A percentile compares a stretch with the other conserved stretches of the same genome.
Evolutionary conservation across 2,797 vertebrate genomes (phyloP).

Genomic region (Platyrinchus mystaceus): DNA sequence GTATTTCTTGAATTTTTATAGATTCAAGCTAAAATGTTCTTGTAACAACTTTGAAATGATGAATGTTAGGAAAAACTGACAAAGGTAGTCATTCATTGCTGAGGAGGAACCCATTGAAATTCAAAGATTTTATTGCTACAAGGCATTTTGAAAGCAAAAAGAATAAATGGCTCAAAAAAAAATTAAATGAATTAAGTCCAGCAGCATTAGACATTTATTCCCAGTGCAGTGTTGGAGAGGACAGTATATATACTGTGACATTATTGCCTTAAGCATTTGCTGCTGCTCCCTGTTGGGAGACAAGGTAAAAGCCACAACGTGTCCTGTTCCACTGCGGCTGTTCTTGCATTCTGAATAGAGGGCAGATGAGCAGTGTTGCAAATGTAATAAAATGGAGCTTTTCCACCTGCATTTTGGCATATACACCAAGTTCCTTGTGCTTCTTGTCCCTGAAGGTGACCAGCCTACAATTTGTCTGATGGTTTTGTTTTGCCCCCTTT

Average conservation of each 20-base stretch:
- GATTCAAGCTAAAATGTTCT: neutral
- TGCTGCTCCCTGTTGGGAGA: neutral
- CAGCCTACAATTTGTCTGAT: neutral
- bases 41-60: neutral
- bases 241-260: fast-evolving
- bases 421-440: neutral
- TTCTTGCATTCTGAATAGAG: neutral
- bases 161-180: neutral
- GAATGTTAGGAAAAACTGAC: neutral
- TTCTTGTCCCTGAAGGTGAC: neutral
- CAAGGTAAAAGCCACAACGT: neutral
- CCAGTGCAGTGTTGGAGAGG: neutral
- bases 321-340: neutral
- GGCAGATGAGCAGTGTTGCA: neutral
- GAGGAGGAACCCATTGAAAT: neutral
- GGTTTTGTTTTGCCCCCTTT: neutral
- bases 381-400: neutral
- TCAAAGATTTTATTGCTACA: neutral
- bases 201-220: neutral
- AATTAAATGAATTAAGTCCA: neutral
- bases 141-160: neutral
- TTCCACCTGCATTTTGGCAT: neutral
- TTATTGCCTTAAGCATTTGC: neutral
- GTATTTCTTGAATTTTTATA: neutral
- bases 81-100: neutral